phyloP scores from a whole-genome alignment of 2,888 invertebrate species.

The Microplitis manilae region DNA sequence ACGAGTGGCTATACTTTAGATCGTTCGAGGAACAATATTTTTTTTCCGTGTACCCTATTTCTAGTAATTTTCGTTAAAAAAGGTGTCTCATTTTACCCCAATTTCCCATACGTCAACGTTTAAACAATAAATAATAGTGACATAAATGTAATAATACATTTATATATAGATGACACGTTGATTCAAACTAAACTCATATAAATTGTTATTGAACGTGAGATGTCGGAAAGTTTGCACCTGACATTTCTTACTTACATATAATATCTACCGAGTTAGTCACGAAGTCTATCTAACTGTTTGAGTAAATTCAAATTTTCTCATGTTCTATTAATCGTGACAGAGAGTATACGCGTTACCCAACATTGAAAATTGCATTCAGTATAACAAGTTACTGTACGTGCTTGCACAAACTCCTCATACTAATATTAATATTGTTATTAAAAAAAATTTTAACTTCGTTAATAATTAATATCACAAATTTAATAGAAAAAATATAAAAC shows the following conservation, averaged over 20 bases:
- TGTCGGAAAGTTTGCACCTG: slow-evolving; percentile 3
- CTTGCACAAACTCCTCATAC: background rate
- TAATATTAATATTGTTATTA: background rate
- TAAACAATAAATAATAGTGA: background rate
- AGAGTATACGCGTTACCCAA: slow-evolving; percentile 3
- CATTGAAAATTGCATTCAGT: background rate
- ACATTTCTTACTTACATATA: slow-evolving; percentile 1
- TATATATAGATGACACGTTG: background rate
- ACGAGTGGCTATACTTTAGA: no score
- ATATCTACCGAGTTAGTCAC: slow-evolving; percentile 23
- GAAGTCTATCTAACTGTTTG: background rate
- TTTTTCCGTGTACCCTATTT: no score
- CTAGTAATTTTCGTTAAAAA: no score
- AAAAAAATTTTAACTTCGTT: background rate
- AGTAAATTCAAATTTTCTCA: slow-evolving; percentile 23
- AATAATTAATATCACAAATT: background rate
- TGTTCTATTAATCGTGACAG: slow-evolving; percentile 19
- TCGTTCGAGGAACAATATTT: no score
- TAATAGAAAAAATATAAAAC: background rate
- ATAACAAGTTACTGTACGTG: background rate
- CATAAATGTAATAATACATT: background rate
- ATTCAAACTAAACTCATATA: background rate
- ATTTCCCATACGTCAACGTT: no score
- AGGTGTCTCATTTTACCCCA: no score
- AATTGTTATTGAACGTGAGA: slow-evolving; percentile 12